These are phyloP conservation scores for Phallusia fumigata DNA, from an alignment of 23 tunicate species.

Conservation along the genomic window DNA sequence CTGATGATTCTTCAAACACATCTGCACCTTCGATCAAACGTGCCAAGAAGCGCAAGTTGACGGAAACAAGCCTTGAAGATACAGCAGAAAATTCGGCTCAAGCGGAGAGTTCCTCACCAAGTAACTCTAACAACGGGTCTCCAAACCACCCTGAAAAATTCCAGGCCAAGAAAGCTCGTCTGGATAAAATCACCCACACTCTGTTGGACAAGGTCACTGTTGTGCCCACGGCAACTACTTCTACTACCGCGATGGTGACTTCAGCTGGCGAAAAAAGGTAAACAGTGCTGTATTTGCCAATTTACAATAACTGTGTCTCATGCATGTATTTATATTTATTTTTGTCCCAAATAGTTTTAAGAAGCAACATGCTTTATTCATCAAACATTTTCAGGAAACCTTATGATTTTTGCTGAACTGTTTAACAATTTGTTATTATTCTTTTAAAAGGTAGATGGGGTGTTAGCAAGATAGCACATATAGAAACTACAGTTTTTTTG, in stretches of 20 bases:
- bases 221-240: conserved; percentile 7
- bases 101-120: background rate
- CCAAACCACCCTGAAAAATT: conserved; percentile 24
- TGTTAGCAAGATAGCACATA: too few species aligned
- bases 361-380: too few species aligned
- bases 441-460: too few species aligned
- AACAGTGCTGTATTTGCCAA: too few species aligned
- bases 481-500: too few species aligned
- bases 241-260: background rate
- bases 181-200: conserved; percentile 61
- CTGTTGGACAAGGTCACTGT: conserved; percentile 55
- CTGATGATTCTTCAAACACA: background rate
- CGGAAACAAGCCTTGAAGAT: background rate
- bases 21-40: background rate
- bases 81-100: background rate
- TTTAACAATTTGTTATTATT: too few species aligned
- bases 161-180: conserved; percentile 68
- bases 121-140: background rate
- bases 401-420: too few species aligned
- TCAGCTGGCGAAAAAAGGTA: background rate
- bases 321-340: too few species aligned
- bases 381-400: too few species aligned
- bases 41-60: background rate
- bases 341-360: too few species aligned
- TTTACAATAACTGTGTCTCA: too few species aligned